Conservation (phyloP, 1,140 invertebrate genomes). For the Polyergus mexicanus region DNA sequence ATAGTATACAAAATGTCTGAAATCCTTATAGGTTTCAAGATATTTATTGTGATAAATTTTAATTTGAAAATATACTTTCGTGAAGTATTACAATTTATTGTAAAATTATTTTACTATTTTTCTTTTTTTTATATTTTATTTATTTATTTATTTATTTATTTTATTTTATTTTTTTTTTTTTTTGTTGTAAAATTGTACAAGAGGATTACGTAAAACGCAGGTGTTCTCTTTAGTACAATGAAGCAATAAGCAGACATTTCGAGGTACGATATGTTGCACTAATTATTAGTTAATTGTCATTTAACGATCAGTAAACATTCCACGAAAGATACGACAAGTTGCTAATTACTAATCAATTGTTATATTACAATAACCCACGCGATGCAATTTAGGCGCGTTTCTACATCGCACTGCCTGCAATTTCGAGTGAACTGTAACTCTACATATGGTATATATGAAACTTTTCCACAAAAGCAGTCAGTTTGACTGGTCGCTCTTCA, state of each 20-base stretch:
- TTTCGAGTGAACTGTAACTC: slow-evolving; percentile 24
- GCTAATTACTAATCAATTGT: slow-evolving; percentile 40
- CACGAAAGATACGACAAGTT: background rate
- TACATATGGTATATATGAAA: background rate
- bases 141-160: background rate
- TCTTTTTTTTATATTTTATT: background rate
- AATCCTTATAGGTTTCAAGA: background rate
- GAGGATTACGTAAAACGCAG: slow-evolving; percentile 20
- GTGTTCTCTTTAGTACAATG: background rate
- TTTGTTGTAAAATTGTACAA: background rate
- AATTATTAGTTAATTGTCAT: slow-evolving; percentile 13
- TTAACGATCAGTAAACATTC: background rate
- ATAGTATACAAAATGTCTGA: background rate
- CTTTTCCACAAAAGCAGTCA: slow-evolving; percentile 2
- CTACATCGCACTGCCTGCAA: background rate
- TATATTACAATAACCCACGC: background rate
- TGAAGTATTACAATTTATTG: background rate
- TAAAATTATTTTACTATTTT: background rate
- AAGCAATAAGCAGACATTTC: background rate
- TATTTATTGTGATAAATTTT: background rate
- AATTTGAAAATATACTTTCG: background rate
- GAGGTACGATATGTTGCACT: background rate
- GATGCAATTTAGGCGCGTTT: slow-evolving; percentile 23
- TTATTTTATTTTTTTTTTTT: background rate
- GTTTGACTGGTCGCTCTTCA: slow-evolving; percentile 12